phyloP scores from a whole-genome alignment of 2,888 invertebrate genomes.

The Chrysolina oricalcia region DNA sequence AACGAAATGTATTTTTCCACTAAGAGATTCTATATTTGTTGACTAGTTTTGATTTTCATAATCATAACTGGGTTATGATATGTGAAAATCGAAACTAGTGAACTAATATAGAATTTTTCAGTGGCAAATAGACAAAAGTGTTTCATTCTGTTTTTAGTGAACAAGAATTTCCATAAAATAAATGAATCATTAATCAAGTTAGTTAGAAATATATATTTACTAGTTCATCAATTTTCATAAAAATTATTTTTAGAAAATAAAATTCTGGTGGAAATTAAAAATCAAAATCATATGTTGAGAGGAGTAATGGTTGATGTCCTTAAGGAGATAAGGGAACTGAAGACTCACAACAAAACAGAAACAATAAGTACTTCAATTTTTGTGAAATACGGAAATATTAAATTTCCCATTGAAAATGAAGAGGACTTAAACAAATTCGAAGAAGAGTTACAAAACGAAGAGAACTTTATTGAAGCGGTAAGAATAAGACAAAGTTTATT shows the following conservation, averaged over 20 bases:
- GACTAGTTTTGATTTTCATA: no score
- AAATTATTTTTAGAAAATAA: constrained; percentile 19
- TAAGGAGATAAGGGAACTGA: background rate
- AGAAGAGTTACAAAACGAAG: constrained; percentile 2
- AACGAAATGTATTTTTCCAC: no score
- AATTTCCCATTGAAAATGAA: background rate
- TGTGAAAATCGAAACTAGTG: no score
- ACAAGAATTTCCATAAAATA: no score
- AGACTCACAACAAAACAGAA: constrained; percentile 16
- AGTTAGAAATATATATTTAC: no score
- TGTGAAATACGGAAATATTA: constrained; percentile 4
- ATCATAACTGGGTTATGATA: no score
- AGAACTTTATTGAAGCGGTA: constrained; percentile 19
- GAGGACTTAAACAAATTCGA: constrained; percentile 22
- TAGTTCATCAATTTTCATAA: background rate
- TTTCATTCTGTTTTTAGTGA: no score
- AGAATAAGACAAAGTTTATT: background rate
- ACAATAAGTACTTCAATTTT: constrained; percentile 8
- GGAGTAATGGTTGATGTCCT: constrained; percentile 16
- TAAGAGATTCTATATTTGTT: no score
- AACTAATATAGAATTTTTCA: no score
- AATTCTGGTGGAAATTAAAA: constrained; percentile 17
- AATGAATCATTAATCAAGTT: no score
- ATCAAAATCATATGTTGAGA: constrained; percentile 9
- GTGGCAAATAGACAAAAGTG: no score